phyloP scores from a whole-genome alignment of 2,888 invertebrate species.

The Ichneumoninae sp. region DNA sequence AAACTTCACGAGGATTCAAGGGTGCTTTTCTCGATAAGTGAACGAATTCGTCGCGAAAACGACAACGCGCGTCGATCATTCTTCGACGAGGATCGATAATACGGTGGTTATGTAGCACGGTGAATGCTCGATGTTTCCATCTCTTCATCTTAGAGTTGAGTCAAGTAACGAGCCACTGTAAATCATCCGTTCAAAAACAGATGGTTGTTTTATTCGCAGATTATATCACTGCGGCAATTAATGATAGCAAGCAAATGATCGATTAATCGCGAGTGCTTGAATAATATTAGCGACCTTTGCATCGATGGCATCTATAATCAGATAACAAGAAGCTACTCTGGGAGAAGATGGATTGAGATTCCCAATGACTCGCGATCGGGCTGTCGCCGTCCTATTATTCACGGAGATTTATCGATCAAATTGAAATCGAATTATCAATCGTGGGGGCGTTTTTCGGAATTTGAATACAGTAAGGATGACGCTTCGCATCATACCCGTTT shows the following conservation, averaged over 20 bases:
- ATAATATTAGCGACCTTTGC: conserved; percentile 30
- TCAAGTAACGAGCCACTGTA: conserved; percentile 17
- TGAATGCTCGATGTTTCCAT: conserved; percentile 24
- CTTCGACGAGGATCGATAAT: conserved; percentile 39
- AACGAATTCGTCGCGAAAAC: conserved; percentile 2
- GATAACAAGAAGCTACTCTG: conserved; percentile 17
- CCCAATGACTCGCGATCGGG: neutral
- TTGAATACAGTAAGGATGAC: neutral
- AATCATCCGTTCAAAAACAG: conserved; percentile 26
- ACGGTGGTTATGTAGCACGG: neutral
- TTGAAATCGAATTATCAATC: conserved; percentile 7
- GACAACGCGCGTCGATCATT: conserved; percentile 44
- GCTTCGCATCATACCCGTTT: neutral
- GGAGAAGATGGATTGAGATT: conserved; percentile 30
- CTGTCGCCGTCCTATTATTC: neutral
- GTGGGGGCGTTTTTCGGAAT: neutral
- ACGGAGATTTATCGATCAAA: conserved; percentile 7
- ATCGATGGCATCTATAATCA: conserved; percentile 31
- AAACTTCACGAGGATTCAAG: conserved; percentile 3
- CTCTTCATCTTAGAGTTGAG: conserved; percentile 7
- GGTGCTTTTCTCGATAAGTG: neutral
- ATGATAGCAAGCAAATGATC: conserved; percentile 44
- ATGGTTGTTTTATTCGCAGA: conserved; percentile 30
- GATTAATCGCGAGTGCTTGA: conserved; percentile 41
- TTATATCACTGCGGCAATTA: conserved; percentile 40